Evolutionary conservation across 2,888 invertebrate genomes (phyloP).

Genomic region (Alloscopus bannaensis): DNA sequence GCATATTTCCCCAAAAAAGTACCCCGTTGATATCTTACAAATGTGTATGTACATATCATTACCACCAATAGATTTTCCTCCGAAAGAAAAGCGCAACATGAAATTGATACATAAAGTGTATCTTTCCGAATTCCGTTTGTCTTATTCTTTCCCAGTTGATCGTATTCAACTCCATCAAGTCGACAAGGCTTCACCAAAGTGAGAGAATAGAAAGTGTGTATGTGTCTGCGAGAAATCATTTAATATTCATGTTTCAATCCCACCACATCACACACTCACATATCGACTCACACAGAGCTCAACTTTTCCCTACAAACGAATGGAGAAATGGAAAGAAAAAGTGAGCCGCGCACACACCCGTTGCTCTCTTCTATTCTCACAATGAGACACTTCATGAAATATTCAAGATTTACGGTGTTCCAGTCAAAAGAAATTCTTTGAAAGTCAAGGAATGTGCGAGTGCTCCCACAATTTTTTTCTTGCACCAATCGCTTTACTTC

Average conservation of each 20-base stretch:
- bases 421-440: constrained; percentile 7
- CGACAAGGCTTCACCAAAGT: constrained; percentile 7
- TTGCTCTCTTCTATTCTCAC: not conserved
- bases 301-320: too few species aligned
- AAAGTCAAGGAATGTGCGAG: constrained; percentile 15
- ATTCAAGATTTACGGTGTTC: constrained; percentile 31
- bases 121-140: not conserved
- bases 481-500: not conserved
- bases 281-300: too few species aligned
- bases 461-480: constrained; percentile 14
- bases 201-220: too few species aligned
- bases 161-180: not conserved
- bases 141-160: too few species aligned
- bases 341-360: not conserved
- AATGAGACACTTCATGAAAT: constrained; percentile 46
- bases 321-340: not conserved
- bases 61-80: not conserved
- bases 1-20: too few species aligned
- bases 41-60: not conserved
- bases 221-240: too few species aligned
- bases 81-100: not conserved
- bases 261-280: constrained; percentile 25
- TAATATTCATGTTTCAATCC: constrained; percentile 56
- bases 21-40: too few species aligned
- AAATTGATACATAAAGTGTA: constrained; percentile 1